Evolutionary conservation across 2,888 invertebrate genomes (phyloP).

Genomic region (Mamestra brassicae): DNA sequence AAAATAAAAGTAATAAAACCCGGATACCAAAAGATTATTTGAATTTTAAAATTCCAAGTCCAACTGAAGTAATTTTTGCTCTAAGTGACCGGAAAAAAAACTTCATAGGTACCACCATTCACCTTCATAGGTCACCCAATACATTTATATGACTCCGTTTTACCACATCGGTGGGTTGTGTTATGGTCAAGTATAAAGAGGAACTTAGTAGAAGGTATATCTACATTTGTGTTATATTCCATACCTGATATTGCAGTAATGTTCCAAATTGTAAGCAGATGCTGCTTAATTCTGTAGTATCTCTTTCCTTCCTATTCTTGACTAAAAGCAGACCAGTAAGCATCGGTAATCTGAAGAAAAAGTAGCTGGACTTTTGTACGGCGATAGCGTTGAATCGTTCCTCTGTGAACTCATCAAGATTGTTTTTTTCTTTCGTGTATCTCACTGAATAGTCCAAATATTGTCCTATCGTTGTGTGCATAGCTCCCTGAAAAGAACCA

Average conservation of each 20-base stretch:
- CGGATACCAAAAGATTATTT: no score
- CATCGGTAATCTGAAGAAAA: conserved; percentile 30
- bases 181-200: neutral
- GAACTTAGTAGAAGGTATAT: neutral
- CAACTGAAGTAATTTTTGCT: no score
- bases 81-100: no score
- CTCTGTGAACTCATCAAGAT: conserved; percentile 41
- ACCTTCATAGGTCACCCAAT: no score
- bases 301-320: conserved; percentile 28
- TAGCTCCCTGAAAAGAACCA: conserved; percentile 27
- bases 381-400: conserved; percentile 32
- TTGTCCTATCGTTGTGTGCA: conserved; percentile 41
- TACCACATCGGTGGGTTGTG: neutral
- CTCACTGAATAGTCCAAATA: conserved; percentile 28
- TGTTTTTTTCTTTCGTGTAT: conserved; percentile 42
- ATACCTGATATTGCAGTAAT: conserved; percentile 47
- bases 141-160: no score
- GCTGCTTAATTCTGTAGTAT: conserved; percentile 4
- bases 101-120: no score
- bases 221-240: neutral
- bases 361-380: conserved; percentile 32
- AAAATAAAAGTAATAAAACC: no score
- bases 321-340: conserved; percentile 25
- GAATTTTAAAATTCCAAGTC: no score
- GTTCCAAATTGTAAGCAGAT: conserved; percentile 45